Evolutionary conservation across 2,797 vertebrate species (phyloP).

Genomic region (Gorsachius magnificus): DNA sequence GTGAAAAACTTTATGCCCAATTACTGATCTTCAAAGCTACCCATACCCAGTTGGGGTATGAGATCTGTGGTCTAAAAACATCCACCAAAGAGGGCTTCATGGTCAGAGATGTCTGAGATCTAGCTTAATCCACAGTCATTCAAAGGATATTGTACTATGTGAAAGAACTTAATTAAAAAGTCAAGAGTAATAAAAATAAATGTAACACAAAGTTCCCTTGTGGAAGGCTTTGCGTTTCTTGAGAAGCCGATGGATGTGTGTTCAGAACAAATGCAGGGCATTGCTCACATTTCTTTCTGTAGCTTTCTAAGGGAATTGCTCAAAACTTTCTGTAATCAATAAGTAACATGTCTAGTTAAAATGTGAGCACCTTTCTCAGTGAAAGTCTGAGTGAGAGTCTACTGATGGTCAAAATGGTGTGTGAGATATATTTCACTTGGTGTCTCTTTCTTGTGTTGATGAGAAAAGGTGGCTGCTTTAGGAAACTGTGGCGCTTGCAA

Average conservation of each 20-base stretch:
- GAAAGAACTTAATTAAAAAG: background rate
- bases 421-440: background rate
- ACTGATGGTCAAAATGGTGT: background rate
- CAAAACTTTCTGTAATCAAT: background rate
- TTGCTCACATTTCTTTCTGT: background rate
- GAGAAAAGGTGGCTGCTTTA: background rate
- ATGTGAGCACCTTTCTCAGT: background rate
- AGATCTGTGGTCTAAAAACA: background rate
- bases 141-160: background rate
- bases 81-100: background rate
- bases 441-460: background rate
- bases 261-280: background rate
- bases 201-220: background rate
- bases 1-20: background rate
- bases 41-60: background rate
- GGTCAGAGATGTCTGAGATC: background rate
- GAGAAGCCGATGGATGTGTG: background rate
- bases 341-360: background rate
- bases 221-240: background rate
- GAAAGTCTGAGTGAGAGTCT: background rate
- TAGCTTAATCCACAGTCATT: background rate
- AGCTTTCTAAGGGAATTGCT: background rate
- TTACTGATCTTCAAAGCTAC: background rate
- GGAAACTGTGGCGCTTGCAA: background rate
- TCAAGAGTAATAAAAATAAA: background rate